These are phyloP conservation scores for Valencia hispanica DNA, from an alignment of 2,797 vertebrate species.

Conservation along the genomic window DNA sequence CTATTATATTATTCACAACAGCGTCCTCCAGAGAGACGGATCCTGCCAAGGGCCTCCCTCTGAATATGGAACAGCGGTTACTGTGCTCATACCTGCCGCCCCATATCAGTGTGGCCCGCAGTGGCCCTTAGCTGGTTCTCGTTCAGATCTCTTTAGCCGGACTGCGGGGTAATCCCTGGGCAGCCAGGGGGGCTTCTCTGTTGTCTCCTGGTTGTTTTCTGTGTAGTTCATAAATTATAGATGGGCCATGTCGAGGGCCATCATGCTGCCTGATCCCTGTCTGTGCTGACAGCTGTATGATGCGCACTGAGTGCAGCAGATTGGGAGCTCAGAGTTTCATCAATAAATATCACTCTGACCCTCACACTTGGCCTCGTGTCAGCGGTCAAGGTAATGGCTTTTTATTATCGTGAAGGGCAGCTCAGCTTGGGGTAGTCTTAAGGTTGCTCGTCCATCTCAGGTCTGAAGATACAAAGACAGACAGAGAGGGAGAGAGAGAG, in stretches of 20 bases:
- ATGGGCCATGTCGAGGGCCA: slow-evolving; percentile 96
- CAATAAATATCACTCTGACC: slow-evolving; percentile 99
- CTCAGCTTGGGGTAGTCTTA: slow-evolving; percentile 88
- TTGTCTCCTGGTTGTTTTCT: slow-evolving; percentile 91
- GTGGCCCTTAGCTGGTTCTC: slow-evolving; percentile 76
- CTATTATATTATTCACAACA: slow-evolving; percentile 84
- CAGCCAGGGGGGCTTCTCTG: slow-evolving; percentile 81
- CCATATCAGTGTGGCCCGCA: slow-evolving; percentile 72
- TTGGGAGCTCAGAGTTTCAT: slow-evolving; percentile 99
- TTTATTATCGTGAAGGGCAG: slow-evolving; percentile 93
- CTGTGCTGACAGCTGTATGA: slow-evolving; percentile 99
- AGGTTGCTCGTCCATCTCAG: slow-evolving; percentile 87
- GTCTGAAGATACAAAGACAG: slow-evolving; percentile 79
- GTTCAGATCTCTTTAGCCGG: slow-evolving; percentile 82
- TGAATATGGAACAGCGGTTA: slow-evolving; percentile 85
- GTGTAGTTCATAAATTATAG: slow-evolving; percentile 96
- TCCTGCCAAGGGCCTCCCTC: slow-evolving; percentile 73
- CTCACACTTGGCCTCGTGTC: slow-evolving; percentile 94
- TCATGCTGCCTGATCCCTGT: slow-evolving; percentile 89
- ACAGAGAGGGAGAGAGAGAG: slow-evolving; percentile 64
- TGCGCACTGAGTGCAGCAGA: slow-evolving; percentile 98
- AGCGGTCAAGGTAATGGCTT: slow-evolving; percentile 97
- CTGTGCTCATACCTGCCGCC: slow-evolving; percentile 80
- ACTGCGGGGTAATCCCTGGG: slow-evolving; percentile 82
- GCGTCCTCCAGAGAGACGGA: slow-evolving; percentile 77